Evolutionary conservation across 2,797 vertebrate species (phyloP).

Genomic region (Karalla daura): DNA sequence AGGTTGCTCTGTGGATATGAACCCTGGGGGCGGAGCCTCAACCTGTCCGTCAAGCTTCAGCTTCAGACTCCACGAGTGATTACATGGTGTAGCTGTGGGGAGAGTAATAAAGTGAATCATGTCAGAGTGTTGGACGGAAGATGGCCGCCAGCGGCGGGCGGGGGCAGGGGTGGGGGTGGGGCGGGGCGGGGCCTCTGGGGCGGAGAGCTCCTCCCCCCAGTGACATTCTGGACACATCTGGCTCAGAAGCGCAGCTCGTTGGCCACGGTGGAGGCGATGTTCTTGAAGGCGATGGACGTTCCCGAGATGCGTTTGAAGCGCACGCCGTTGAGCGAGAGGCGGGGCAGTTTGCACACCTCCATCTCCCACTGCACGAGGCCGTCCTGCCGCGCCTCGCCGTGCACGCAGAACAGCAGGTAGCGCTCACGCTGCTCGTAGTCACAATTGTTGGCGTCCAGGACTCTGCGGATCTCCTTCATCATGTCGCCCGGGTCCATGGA

Average conservation of each 20-base stretch:
- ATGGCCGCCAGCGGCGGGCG: not conserved
- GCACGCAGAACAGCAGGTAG: conserved; percentile 93
- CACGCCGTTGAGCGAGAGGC: conserved; percentile 92
- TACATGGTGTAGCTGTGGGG: conserved; percentile 45
- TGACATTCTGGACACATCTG: not conserved
- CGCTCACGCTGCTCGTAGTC: conserved; percentile 94
- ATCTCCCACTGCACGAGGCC: conserved; percentile 95
- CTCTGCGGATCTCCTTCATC: conserved; percentile 94
- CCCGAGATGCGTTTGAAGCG: conserved; percentile 95
- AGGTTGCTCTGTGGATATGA: too few species aligned
- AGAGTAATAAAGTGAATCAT: conserved; percentile 54
- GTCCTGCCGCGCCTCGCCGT: conserved; percentile 91
- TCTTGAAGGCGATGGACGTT: conserved; percentile 95
- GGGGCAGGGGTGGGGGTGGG: too few species aligned
- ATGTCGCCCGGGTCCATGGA: conserved; percentile 95
- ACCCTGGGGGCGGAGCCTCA: conserved; percentile 3
- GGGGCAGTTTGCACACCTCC: conserved; percentile 94
- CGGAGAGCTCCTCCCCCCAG: not conserved
- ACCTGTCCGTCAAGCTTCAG: not conserved
- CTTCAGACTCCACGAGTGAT: too few species aligned
- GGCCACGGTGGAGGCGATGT: conserved; percentile 94
- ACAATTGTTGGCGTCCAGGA: conserved; percentile 93
- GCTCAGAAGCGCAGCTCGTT: conserved; percentile 93
- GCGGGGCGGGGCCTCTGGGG: not conserved
- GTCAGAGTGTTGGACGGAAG: conserved; percentile 58